Conservation (phyloP, 2,888 invertebrate species). For the Drosophila flavopinicola region DNA sequence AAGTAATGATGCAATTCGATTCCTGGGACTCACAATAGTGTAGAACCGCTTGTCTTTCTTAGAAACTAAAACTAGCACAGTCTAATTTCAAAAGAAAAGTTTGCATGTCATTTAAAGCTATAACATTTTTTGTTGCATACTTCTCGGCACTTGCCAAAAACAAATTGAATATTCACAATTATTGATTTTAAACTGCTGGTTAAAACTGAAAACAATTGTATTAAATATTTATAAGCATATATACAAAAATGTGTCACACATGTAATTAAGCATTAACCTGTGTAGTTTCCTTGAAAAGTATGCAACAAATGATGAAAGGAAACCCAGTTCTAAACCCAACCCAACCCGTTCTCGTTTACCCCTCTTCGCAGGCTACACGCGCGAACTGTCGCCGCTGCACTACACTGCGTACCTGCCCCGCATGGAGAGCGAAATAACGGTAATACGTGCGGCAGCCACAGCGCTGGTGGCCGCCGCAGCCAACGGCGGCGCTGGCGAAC, state of each 20-base stretch:
- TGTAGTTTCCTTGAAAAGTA: too few relatives aligned
- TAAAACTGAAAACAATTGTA: too few relatives aligned
- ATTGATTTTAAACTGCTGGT: too few relatives aligned
- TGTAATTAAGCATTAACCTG: too few relatives aligned
- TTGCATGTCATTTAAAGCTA: too few relatives aligned
- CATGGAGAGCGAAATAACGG: constrained; percentile 87
- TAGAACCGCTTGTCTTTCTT: too few relatives aligned
- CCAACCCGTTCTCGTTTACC: neutral
- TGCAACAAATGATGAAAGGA: neutral
- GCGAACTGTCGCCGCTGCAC: constrained; percentile 91
- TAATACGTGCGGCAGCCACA: constrained; percentile 82
- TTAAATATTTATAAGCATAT: too few relatives aligned
- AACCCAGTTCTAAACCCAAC: constrained; percentile 10
- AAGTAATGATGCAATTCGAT: too few relatives aligned
- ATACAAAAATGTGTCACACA: too few relatives aligned
- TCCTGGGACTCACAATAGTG: too few relatives aligned
- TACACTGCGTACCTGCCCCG: constrained; percentile 91
- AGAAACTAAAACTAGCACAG: too few relatives aligned
- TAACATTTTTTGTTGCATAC: constrained; percentile 10
- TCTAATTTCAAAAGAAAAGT: too few relatives aligned
- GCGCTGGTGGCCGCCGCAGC: constrained; percentile 62
- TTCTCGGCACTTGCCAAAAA: neutral
- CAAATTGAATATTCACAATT: neutral
- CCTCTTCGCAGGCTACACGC: constrained; percentile 88
- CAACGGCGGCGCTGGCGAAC: constrained; percentile 29